Conservation (phyloP, 1,140 invertebrate genomes). For the Ceratosolen fusciceps region DNA sequence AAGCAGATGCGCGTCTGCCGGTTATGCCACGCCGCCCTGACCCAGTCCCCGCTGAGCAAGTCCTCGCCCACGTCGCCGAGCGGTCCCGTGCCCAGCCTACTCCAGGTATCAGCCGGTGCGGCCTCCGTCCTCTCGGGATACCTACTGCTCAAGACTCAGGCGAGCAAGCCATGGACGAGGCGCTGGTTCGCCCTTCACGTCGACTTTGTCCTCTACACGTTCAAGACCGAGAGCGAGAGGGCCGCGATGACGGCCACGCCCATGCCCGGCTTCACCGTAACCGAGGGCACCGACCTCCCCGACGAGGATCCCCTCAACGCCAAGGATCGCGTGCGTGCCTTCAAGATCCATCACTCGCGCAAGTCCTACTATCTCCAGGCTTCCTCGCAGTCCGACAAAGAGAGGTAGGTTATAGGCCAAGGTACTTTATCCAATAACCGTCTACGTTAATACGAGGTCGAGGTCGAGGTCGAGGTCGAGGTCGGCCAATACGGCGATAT, state of each 20-base stretch:
- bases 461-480: too few relatives aligned
- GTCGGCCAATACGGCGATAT: too few relatives aligned
- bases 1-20: slow-evolving; percentile 71
- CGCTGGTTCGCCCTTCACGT: slow-evolving; percentile 76
- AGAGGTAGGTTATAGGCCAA: too few relatives aligned
- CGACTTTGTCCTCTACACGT: slow-evolving; percentile 79
- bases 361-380: slow-evolving; percentile 75
- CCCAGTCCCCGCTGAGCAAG: slow-evolving; percentile 63
- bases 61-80: slow-evolving; percentile 64
- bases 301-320: slow-evolving; percentile 65
- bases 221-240: slow-evolving; percentile 73
- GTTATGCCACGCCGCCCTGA: slow-evolving; percentile 66
- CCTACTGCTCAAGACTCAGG: slow-evolving; percentile 74
- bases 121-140: slow-evolving; percentile 75
- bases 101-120: slow-evolving; percentile 74
- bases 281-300: slow-evolving; percentile 61
- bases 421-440: too few relatives aligned
- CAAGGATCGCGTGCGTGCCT: slow-evolving; percentile 70
- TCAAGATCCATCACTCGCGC: slow-evolving; percentile 75
- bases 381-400: slow-evolving; percentile 67
- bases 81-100: slow-evolving; percentile 65
- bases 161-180: slow-evolving; percentile 73
- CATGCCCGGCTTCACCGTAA: slow-evolving; percentile 75
- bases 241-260: slow-evolving; percentile 77
- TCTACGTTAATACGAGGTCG: too few relatives aligned